Percentiles rank a stretch among this genome's conserved stretches.
Conservation (phyloP, 30 jellyfish, hydroid and myxozoan genomes). For the Aurelia coerulea region DNA sequence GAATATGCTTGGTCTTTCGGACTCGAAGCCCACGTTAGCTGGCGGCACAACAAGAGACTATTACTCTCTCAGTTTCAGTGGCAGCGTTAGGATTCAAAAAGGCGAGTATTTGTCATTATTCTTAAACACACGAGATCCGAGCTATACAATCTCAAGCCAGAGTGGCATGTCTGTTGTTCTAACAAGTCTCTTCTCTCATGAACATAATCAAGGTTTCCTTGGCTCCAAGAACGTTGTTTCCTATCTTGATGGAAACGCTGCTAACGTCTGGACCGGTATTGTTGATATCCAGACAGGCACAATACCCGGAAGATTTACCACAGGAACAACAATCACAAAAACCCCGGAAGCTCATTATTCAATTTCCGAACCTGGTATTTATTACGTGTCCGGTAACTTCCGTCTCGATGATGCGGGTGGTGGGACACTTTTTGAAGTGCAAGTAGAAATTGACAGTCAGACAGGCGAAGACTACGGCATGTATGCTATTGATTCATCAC, state of each 20-base stretch:
- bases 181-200: slow-evolving; percentile 34
- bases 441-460: slow-evolving; percentile 72
- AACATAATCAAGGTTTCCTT: slow-evolving; percentile 47
- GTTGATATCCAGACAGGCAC: slow-evolving; percentile 41
- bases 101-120: slow-evolving; percentile 64
- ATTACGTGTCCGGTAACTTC: slow-evolving; percentile 65
- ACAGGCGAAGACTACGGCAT: slow-evolving; percentile 47
- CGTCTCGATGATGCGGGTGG: slow-evolving; percentile 54
- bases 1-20: slow-evolving; percentile 65
- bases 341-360: slow-evolving; percentile 28
- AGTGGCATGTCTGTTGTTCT: slow-evolving; percentile 79
- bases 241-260: slow-evolving; percentile 13
- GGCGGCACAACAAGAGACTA: slow-evolving; percentile 41
- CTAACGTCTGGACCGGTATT: slow-evolving; percentile 23
- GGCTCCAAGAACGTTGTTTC: slow-evolving; percentile 49
- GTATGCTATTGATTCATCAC: slow-evolving; percentile 67
- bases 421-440: slow-evolving; percentile 71
- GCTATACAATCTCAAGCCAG: slow-evolving; percentile 55
- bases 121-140: slow-evolving; percentile 16
- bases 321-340: slow-evolving; percentile 9
- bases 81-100: slow-evolving; percentile 57
- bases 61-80: slow-evolving; percentile 66
- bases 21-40: slow-evolving; percentile 29
- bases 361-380: slow-evolving; percentile 86
- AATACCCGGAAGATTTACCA: slow-evolving; percentile 49